Evolutionary conservation across 1,140 invertebrate species (phyloP), one percentile per base, ranked within the genome.

Genomic region (Oscheius sp.): DNA sequence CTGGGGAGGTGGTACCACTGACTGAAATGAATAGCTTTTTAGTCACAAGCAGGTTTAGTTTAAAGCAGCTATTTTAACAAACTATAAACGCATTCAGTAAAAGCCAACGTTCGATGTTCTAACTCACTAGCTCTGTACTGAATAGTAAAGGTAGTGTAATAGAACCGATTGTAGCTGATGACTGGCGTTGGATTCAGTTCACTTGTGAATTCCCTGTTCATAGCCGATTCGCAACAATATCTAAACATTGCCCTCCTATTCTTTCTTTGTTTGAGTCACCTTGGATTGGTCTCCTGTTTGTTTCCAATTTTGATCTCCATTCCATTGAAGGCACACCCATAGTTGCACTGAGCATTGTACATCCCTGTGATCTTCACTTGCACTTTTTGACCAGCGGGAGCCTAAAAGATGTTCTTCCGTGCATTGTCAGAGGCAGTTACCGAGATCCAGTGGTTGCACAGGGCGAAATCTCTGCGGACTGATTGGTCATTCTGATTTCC

Each of bases 381-480:
- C 15, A 67, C 62, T 29, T 29, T 42, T 29, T 29, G 36, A 15
- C 64, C 64, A 55, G 35, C 38, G n/a, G 64, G 64, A 58, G 61
- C 61, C 61, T 63, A 34, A 63, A 62, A 1, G 28, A 55, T 35
- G 7, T 4, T 26, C 29, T 2, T 4, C 29, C 26, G 29, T 70
- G 2, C 3, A 45, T 29, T 1, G 18, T 31, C 2, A 18, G 7
- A 38, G 4, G 3, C 31, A 1, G 15, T 26, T n/a, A 62, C 68
- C 26, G 58, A 7, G 20, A 71, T 71, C 69, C 69, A 71, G 36
- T 63, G 62, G 15, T 20, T 42, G 42, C 69, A 71, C 13, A 38
- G 35, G 15, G 29, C 3, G 15, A 64, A 63, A 3, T 42, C n/a
- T 71, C 59, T 49, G 2, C 59, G 35, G 28, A 31, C 28, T 13